Evolutionary conservation across 1,140 invertebrate species (phyloP), one percentile per base, ranked within the genome.

Genomic region (Halyomorpha halys): DNA sequence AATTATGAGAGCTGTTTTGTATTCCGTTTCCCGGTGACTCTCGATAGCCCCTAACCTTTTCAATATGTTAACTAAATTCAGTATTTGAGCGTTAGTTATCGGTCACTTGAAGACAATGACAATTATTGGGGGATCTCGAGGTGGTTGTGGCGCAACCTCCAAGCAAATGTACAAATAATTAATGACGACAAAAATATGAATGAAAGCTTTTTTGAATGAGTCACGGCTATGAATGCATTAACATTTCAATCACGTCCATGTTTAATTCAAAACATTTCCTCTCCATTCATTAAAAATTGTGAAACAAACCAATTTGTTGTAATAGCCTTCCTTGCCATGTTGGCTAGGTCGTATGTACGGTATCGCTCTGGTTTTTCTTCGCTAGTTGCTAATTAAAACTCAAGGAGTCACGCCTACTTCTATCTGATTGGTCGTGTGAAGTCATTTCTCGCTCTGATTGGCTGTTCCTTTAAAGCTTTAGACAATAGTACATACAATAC

Each of bases 211-310:
- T 18, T 49, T 49, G n/a, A 49, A 49, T 49, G 47, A 49, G 47
- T 49, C 47, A 49, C 47, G 47, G 34, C 47, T 21, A 49, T 49
- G 47, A 49, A 49, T 49, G n/a, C 21, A 49, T 49, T 49, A 49
- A 49, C 47, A 49, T 49, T 49, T 49, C 47, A 49, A 49, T 49
- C 47, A 49, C 47, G 47, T 49, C 47, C 47, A 49, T 49, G 47
- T 49, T 19, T 49, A 19, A 49, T 49, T 49, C 47, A 49, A 49
- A 49, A 19, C 47, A 19, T 49, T 49, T 49, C n/a, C n/a, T 49
- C 21, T n/a, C 21, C 47, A 49, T 49, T 49, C 47, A 49, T 49
- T 49, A 49, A 49, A 39, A 49, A 49, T 49, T 49, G 47, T 49
- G 47, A 49, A 49, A 49, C 47, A 49, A 49, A 21, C 47, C 21